Evolutionary conservation across 1,140 invertebrate species (phyloP), one percentile per base, ranked within the genome.

Genomic region (Micrasema longulum): DNA sequence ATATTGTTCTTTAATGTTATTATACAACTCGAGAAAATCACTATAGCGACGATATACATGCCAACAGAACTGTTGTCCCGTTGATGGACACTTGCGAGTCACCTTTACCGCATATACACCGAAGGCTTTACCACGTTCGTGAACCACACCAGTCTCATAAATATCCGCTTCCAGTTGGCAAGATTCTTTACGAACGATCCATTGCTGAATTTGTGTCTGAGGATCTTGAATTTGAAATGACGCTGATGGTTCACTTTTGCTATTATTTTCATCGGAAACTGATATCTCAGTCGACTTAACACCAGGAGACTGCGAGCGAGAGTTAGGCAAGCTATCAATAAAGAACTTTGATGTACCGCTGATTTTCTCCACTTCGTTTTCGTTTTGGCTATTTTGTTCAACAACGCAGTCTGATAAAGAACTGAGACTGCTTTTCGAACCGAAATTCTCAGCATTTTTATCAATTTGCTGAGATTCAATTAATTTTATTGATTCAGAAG

Each of bases 21-120:
- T 86, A 78, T 95, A 90, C 6, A 97, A 84, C 79, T 95, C 93
- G 79, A 97, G 91, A 82, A 98, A 98, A 83, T 98, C 96, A 35
- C 94, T 96, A 78, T 97, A 98, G 75, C 92, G 78, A 69, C 92
- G 84, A 77, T 93, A 94, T 68, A 93, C 91, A 76, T 94, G 92
- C 92, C 92, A 94, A 50, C 88, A 67, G 16, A 66, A 36, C 63
- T 76, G 74, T 31, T 88, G 79, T 91, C 90, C 80, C 92, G 86
- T 88, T 72, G 86, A 88, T 76, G 84, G 88, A 77, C 84, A 90
- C 62, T 83, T 83, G 76, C 91, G 89, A 18, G 86, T 90, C 0
- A 97, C 95, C 22, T 92, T 89, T 16, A 97, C 89, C 1, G 95
- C 94, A 82, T 98, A 98, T 65, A 97, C 92, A 0, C 95, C 95